Conservation (phyloP, 2,888 invertebrate species). For the Thera britannica region DNA sequence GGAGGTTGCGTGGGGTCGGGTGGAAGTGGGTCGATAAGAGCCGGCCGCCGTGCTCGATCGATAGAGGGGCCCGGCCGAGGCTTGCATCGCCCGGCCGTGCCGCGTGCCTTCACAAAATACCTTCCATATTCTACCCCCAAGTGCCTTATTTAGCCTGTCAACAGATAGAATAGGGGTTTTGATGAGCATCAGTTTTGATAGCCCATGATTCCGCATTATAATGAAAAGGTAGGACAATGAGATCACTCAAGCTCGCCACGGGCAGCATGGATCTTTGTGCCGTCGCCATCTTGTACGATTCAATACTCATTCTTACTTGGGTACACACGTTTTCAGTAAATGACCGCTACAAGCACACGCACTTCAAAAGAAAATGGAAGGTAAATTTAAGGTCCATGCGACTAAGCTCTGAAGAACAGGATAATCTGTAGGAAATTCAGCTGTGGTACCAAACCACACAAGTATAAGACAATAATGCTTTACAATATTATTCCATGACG, state of each 20-base stretch:
- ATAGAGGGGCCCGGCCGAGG: slow-evolving; percentile 66
- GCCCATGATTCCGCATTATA: slow-evolving; percentile 21
- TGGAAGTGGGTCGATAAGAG: slow-evolving; percentile 75
- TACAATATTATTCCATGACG: no score
- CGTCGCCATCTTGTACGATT: slow-evolving; percentile 1
- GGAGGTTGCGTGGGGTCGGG: slow-evolving; percentile 54
- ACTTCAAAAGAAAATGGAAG: no score
- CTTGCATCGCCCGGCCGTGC: slow-evolving; percentile 50
- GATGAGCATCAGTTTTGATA: slow-evolving; percentile 37
- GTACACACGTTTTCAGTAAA: no score
- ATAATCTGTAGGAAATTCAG: no score
- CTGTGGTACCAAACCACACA: no score
- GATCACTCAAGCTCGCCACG: slow-evolving; percentile 15
- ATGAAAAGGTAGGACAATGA: slow-evolving; percentile 14
- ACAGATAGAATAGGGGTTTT: slow-evolving; percentile 41
- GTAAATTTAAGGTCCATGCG: no score
- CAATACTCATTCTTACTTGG: background rate
- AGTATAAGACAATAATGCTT: no score
- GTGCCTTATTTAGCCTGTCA: slow-evolving; percentile 51
- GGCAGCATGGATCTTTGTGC: background rate
- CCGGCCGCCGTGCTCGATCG: slow-evolving; percentile 70
- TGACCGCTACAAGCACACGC: no score
- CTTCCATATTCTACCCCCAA: slow-evolving; percentile 52
- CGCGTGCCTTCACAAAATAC: slow-evolving; percentile 66
- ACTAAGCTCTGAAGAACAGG: no score